Conservation (phyloP, 1,140 invertebrate species). For the Orussus abietinus region DNA sequence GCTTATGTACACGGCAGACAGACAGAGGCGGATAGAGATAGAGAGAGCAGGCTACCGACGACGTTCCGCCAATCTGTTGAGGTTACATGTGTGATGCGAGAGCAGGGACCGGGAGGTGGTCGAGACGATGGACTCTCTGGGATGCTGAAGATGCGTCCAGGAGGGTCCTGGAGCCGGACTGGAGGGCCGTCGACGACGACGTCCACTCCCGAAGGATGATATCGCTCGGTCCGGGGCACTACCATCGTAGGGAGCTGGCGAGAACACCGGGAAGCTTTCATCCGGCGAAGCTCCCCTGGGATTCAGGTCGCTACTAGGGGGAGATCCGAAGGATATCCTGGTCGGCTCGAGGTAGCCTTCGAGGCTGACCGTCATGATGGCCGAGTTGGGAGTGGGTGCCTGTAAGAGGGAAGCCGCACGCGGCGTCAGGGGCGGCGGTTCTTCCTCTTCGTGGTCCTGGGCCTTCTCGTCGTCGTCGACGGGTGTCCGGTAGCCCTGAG, state of each 20-base stretch:
- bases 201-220: constrained; percentile 26
- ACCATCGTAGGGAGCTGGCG: constrained; percentile 65
- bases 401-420: constrained; percentile 54
- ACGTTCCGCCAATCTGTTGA: neutral
- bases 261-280: constrained; percentile 80
- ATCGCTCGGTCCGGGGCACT: constrained; percentile 13
- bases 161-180: constrained; percentile 53
- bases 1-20: constrained; percentile 44
- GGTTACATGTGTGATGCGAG: constrained; percentile 81
- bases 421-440: constrained; percentile 54
- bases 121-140: constrained; percentile 65
- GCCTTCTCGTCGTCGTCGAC: constrained; percentile 38
- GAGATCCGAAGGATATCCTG: constrained; percentile 72
- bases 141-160: constrained; percentile 56
- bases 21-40: too few species aligned
- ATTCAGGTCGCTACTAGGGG: constrained; percentile 67
- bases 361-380: constrained; percentile 75
- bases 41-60: too few species aligned
- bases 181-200: too few species aligned
- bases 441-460: constrained; percentile 27
- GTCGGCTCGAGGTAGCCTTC: constrained; percentile 82
- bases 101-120: constrained; percentile 66
- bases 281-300: constrained; percentile 65
- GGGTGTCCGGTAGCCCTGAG: constrained; percentile 65
- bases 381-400: constrained; percentile 77